Conservation (phyloP, 2,888 invertebrate species). For the Capitulum mitella region DNA sequence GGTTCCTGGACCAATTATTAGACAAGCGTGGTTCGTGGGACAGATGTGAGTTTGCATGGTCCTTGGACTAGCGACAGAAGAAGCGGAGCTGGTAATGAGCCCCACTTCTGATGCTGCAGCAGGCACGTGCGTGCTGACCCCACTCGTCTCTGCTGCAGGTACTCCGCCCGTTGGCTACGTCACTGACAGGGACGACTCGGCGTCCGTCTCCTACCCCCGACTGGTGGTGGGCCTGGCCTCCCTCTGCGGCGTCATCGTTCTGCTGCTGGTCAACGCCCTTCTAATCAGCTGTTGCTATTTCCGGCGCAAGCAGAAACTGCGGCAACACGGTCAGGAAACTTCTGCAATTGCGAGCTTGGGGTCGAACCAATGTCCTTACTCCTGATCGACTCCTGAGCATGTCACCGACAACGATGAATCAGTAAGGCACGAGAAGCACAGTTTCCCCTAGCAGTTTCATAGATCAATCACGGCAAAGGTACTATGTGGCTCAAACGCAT, state of each 20-base stretch:
- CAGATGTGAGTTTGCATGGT: too few relatives aligned
- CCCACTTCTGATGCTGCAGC: too few relatives aligned
- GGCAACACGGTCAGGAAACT: not conserved
- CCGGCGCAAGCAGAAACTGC: slow-evolving; percentile 31
- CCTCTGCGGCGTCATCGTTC: slow-evolving; percentile 49
- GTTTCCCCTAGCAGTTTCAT: not conserved
- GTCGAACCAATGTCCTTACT: not conserved
- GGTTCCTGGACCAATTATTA: too few relatives aligned
- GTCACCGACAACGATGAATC: not conserved
- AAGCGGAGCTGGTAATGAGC: too few relatives aligned
- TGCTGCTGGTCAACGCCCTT: slow-evolving; percentile 45
- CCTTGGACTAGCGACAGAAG: too few relatives aligned
- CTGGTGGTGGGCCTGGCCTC: slow-evolving; percentile 70
- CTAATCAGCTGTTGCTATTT: slow-evolving; percentile 47
- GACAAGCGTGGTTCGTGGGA: too few relatives aligned
- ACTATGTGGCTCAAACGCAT: too few relatives aligned
- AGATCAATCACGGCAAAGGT: too few relatives aligned
- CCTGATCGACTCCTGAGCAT: too few relatives aligned
- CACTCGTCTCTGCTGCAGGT: too few relatives aligned
- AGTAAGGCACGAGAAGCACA: not conserved
- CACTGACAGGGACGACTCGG: not conserved
- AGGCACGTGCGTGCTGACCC: too few relatives aligned
- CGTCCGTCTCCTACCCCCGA: not conserved
- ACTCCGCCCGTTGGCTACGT: not conserved
- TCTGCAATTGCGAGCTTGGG: not conserved